These are phyloP conservation scores for Pluvianellus socialis DNA, from an alignment of 2,113 vertebrate species.

Conservation along the genomic window DNA sequence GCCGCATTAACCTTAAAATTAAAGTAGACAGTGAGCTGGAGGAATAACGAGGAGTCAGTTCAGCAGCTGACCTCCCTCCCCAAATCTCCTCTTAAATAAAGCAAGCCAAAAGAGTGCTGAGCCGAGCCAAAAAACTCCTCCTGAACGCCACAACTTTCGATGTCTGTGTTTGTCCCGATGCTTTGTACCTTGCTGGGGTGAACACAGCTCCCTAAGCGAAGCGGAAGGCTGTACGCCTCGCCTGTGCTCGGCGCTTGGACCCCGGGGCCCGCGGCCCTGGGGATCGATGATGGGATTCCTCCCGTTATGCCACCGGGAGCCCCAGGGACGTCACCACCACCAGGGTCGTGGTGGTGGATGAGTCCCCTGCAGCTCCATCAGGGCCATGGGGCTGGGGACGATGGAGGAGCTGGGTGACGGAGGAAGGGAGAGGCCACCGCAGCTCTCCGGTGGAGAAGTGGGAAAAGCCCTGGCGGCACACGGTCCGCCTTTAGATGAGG, in stretches of 20 bases:
- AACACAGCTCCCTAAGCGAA: not conserved
- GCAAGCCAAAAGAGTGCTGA: not conserved
- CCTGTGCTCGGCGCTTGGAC: not conserved
- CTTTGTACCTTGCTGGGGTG: not conserved
- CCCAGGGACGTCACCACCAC: not conserved
- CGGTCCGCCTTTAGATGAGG: not conserved
- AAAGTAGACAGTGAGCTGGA: not conserved
- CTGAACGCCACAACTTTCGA: not conserved
- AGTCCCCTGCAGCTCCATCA: not conserved
- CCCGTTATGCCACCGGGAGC: not conserved
- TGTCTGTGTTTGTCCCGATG: not conserved
- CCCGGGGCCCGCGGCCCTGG: fast-evolving
- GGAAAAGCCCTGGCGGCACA: not conserved
- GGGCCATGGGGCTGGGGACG: not conserved
- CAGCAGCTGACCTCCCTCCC: not conserved
- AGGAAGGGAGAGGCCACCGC: not conserved
- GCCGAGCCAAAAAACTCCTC: not conserved
- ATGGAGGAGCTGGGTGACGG: not conserved
- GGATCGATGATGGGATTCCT: not conserved
- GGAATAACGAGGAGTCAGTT: not conserved
- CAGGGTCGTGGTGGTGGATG: not conserved
- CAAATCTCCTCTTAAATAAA: not conserved
- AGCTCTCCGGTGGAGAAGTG: not conserved
- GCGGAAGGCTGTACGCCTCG: not conserved
- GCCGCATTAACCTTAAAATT: not conserved